Base-by-base conservation (phyloP, 2,888 invertebrate species). In the Polyommatus iphigenia region DNA sequence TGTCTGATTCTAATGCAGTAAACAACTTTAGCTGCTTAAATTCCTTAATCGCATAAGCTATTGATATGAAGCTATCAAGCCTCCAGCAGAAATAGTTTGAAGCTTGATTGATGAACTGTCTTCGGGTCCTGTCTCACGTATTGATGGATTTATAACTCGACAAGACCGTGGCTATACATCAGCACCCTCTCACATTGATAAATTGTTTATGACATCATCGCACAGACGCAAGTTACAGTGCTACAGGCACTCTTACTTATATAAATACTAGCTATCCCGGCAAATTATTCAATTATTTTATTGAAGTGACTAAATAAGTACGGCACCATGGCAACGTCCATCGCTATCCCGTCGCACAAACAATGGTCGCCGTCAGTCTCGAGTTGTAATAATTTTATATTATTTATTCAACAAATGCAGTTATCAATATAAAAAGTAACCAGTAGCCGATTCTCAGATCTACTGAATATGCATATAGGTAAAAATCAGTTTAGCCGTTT, bases 121-220 rank as follows among this genome's bases (percentile, higher is more conserved):
- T 32, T 67, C 32, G 67, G 67, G 67, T 32, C 13, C 32, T 67
- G 67, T 67, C 67, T 32, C 5, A 29, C 29, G 15, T 18, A 67
- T 29, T 67, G 67, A 67, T 67, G 67, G 67, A 67, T 67, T 67
- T 29, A 67, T 67, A 32, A 67, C 29, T 29, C 6, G 67, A 67
- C 67, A 67, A 62, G 62, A 24, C 24, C 24, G 62, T 62, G 67
- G 67, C 67, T 15, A 29, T 67, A 32, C 29, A 67, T 29, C 67
- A 29, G 29, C 29, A 32, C 67, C 32, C 62, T 67, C 24, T 67
- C 10, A 67, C 29, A 15, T 67, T 15, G 67, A 67, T 67, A 67
- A 29, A 67, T 29, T 29, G 67, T 67, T 67, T 67, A 67, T 67
- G 67, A 67, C 29, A 67, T 67, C 67, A 67, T 4, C 67, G 67